Evolutionary conservation across 2,797 vertebrate genomes (phyloP).

Genomic region (Halcyon leucocephala): DNA sequence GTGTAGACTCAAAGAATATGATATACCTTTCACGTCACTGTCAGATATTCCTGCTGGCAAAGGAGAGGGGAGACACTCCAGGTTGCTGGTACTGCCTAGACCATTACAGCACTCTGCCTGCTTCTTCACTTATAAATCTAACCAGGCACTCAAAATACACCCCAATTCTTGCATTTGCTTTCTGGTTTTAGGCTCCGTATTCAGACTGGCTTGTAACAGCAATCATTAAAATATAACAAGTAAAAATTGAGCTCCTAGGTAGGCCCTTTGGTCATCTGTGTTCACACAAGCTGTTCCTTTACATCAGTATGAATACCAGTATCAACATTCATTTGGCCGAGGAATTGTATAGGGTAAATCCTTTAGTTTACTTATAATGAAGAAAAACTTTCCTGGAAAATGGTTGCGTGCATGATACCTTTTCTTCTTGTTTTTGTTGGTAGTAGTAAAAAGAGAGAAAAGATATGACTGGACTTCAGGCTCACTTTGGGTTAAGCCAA

Average conservation of each 20-base stretch:
- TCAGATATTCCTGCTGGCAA: neutral
- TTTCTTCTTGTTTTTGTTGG: neutral
- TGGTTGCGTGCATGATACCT: accelerated
- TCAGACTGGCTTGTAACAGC: neutral
- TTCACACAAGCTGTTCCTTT: neutral
- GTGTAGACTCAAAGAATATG: neutral
- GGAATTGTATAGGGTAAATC: neutral
- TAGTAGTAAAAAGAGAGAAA: neutral
- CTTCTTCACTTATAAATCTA: neutral
- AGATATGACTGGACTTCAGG: neutral
- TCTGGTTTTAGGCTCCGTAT: neutral
- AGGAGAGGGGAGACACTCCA: neutral
- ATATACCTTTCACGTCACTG: neutral
- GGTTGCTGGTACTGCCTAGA: neutral
- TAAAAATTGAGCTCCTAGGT: neutral
- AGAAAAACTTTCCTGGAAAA: neutral
- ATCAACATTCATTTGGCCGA: neutral
- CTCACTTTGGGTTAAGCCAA: neutral
- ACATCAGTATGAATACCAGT: neutral
- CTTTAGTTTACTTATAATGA: neutral
- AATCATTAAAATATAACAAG: neutral
- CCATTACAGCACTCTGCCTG: neutral
- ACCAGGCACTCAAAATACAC: neutral
- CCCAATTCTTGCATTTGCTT: neutral
- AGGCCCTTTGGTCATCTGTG: neutral